Evolutionary conservation across 2,888 invertebrate genomes (phyloP).

Genomic region (Penaeus monodon): DNA sequence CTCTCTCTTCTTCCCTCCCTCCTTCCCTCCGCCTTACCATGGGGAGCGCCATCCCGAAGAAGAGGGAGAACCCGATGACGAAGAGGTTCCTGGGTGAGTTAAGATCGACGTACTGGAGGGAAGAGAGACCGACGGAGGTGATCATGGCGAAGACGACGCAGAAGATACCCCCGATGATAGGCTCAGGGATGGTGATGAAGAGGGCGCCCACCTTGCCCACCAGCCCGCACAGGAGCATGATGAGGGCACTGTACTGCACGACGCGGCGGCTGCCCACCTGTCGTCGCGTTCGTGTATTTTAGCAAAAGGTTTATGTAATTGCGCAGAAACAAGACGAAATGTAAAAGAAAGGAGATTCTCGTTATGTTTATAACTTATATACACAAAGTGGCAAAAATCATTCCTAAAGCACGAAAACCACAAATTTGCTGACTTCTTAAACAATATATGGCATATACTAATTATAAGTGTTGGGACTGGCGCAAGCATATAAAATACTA

Average conservation of each 20-base stretch:
- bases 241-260: conserved; percentile 67
- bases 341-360: no score
- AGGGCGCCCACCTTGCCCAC: conserved; percentile 74
- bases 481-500: no score
- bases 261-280: conserved; percentile 68
- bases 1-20: conserved; percentile 64
- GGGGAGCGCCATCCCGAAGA: conserved; percentile 76
- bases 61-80: conserved; percentile 88
- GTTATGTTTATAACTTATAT: no score
- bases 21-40: conserved; percentile 70
- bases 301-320: not conserved
- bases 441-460: no score
- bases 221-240: conserved; percentile 68
- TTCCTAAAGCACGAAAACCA: no score
- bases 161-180: conserved; percentile 84
- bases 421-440: no score
- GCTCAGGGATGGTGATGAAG: conserved; percentile 85
- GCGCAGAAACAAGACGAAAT: no score
- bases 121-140: conserved; percentile 77
- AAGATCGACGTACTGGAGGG: conserved; percentile 83
- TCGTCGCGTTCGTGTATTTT: conserved; percentile 77
- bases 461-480: no score
- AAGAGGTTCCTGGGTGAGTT: conserved; percentile 89
- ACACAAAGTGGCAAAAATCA: no score
- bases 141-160: conserved; percentile 88